Evolutionary conservation across 1,140 invertebrate genomes (phyloP).

Genomic region (Helicoverpa armigera): DNA sequence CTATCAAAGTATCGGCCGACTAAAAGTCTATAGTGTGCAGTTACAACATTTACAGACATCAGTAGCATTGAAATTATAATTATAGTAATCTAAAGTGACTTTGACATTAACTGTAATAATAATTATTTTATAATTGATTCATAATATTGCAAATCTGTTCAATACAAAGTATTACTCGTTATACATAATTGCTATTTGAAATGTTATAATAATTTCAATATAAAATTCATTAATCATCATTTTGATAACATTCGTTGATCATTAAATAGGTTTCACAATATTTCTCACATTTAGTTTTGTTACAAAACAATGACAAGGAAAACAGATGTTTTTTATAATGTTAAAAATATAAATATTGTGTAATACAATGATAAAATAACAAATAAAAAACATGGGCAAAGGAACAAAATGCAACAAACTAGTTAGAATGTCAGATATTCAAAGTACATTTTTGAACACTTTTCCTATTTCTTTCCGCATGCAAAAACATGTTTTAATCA

Average conservation of each 20-base stretch:
- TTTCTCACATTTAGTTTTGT: neutral
- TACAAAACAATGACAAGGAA: neutral
- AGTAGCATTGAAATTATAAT: conserved; percentile 17
- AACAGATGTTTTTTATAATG: neutral
- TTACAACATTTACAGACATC: conserved; percentile 12
- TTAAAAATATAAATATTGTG: neutral
- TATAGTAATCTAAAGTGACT: neutral
- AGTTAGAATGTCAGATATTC: no score
- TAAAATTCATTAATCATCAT: neutral
- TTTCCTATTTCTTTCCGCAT: no score
- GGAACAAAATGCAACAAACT: no score
- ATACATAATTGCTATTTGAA: neutral
- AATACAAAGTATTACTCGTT: no score
- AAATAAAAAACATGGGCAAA: neutral
- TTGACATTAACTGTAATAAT: neutral
- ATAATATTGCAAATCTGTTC: neutral
- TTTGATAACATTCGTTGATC: neutral
- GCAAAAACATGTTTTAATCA: no score
- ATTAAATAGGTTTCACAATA: neutral
- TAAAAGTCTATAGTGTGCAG: no score
- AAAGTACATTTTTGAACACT: no score
- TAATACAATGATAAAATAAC: neutral
- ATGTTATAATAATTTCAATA: neutral
- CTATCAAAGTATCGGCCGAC: no score
- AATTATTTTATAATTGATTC: neutral